Conservation (phyloP, 2,888 invertebrate species). For the Drosophila crucigera region DNA sequence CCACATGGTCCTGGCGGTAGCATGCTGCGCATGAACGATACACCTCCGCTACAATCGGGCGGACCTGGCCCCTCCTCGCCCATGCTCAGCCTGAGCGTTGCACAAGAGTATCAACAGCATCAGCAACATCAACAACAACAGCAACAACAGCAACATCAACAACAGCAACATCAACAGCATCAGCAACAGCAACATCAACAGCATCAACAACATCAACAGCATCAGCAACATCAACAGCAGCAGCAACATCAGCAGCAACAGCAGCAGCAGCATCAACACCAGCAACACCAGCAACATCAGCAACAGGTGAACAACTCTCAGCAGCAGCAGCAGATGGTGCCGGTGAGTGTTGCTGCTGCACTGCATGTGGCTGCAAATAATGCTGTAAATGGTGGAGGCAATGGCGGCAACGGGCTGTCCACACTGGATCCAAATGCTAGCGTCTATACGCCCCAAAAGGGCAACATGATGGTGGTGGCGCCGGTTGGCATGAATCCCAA, state of each 20-base stretch:
- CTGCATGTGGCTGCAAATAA: conserved; percentile 66
- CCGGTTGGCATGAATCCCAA: conserved; percentile 77
- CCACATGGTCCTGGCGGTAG: conserved; percentile 86
- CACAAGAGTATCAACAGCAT: conserved; percentile 73
- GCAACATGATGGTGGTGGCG: conserved; percentile 83
- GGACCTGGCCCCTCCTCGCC: conserved; percentile 84
- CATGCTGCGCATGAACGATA: conserved; percentile 87
- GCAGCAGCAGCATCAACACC: conserved; percentile 54
- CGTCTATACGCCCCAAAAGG: conserved; percentile 94
- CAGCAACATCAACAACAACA: conserved; percentile 64
- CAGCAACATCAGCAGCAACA: conserved; percentile 45
- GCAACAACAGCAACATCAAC: conserved; percentile 49
- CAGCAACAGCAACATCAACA: conserved; percentile 43
- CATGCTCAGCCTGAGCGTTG: conserved; percentile 83
- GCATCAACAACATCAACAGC: conserved; percentile 42
- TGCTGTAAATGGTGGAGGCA: conserved; percentile 54
- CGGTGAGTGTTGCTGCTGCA: conserved; percentile 78
- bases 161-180: conserved; percentile 47
- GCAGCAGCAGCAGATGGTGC: conserved; percentile 66
- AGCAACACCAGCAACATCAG: conserved; percentile 56
- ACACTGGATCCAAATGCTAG: conserved; percentile 96
- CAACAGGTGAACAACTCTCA: conserved; percentile 61
- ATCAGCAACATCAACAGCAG: conserved; percentile 55
- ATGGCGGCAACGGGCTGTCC: conserved; percentile 65
- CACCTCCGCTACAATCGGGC: conserved; percentile 82